Base-by-base conservation (phyloP, 2,797 vertebrate genomes). In the Saxicola maurus region DNA sequence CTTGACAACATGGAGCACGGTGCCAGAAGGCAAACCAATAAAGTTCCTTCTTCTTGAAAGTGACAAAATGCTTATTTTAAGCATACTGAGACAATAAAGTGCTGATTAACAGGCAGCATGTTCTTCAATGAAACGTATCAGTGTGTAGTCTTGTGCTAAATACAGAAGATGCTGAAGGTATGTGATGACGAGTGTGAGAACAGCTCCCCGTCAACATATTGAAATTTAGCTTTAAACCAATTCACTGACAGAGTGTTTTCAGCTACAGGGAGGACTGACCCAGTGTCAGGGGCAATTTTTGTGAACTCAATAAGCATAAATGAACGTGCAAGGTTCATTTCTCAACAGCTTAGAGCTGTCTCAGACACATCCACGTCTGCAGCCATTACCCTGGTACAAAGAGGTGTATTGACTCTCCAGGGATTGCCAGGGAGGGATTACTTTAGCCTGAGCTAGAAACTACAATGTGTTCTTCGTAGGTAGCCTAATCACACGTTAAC, bases 41-140 rank as follows among this genome's bases (percentile, higher is more conserved):
- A 92, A 93, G 90, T 85, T 92, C 17, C 92, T 90, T 75, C 77
- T 89, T 76, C 83, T 78, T 78, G 42, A 86, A 72, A 87, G 85
- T 92, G 90, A 90, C 87, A 90, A 93, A 94, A 93, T 9, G 66
- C 92, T 91, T 90, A 91, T 93, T 92, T 95, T 92, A 94, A 93
- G 90, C 90, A 91, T n/a, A 92, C 82, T 87, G 89, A 92, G 86
- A 92, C 80, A 90, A 89, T 90, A 80, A 94, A 94, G 82, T 92
- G 68, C 82, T 94, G 93, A 90, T 93, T 93, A 92, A 91, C 89
- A 81, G 85, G 79, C 77, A 92, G 82, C 75, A 57, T 59, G 73
- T 86, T 94, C 91, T 89, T 92, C 91, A 87, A 81, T 80, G 73
- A 91, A 87, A 85, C 16, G 17, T 75, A 35, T 0, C 20, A 88